phyloP scores from a whole-genome alignment of 2,797 vertebrate species.

The Margarornis squamiger region DNA sequence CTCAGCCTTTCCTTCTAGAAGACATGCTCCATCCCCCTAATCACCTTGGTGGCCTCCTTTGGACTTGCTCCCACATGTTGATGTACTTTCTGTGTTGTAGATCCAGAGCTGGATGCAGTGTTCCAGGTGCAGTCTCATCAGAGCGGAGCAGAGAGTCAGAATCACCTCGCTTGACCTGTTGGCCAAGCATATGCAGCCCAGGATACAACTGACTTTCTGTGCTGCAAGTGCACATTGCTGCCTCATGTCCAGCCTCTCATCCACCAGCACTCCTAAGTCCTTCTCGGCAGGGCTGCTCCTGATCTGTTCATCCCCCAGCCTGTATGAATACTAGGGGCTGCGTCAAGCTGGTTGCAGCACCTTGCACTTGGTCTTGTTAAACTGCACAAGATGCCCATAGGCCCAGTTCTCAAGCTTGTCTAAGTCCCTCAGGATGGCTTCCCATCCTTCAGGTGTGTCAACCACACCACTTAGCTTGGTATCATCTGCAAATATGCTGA shows the following conservation, averaged over 20 bases:
- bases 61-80: too few relatives aligned
- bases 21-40: background rate
- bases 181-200: background rate
- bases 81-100: background rate
- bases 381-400: accelerated
- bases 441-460: background rate
- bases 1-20: background rate
- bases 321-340: accelerated
- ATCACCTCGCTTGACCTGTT: background rate
- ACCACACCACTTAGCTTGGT: background rate
- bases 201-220: background rate
- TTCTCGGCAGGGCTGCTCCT: background rate
- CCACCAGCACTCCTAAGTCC: background rate
- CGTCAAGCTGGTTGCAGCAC: accelerated
- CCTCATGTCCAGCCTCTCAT: background rate
- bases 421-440: accelerated
- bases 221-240: background rate
- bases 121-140: background rate
- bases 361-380: background rate
- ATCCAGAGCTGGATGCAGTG: background rate
- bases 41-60: background rate
- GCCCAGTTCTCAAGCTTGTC: accelerated
- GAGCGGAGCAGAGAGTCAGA: background rate
- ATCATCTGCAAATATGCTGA: background rate
- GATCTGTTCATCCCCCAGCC: accelerated